These are phyloP conservation scores for Toxotes jaculatrix DNA, from an alignment of 2,113 vertebrate species.

Conservation along the genomic window DNA sequence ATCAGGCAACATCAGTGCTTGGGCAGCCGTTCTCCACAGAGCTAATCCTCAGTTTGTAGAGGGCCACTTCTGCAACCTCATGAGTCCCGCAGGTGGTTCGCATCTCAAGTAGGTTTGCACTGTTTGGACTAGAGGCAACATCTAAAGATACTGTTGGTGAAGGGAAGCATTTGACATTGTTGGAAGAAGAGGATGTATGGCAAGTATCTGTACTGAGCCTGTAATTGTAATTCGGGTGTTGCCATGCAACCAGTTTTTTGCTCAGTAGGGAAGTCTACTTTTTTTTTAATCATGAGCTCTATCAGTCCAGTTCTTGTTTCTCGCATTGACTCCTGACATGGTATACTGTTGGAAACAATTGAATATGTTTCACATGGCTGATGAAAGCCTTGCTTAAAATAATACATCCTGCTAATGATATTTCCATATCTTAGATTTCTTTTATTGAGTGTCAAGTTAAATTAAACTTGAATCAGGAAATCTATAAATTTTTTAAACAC, in stretches of 20 bases:
- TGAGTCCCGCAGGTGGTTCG: conserved; percentile 84
- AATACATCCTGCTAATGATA: conserved; percentile 42
- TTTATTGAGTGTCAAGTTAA: conserved; percentile 12
- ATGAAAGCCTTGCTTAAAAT: conserved; percentile 29
- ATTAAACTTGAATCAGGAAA: conserved; percentile 39
- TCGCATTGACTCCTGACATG: background rate
- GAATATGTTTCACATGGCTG: conserved; percentile 21
- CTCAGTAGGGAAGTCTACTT: background rate
- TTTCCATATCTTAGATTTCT: conserved; percentile 43
- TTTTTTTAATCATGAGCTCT: background rate
- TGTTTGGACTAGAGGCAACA: conserved; percentile 66
- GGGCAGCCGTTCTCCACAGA: conserved; percentile 74
- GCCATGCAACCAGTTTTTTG: conserved; percentile 2
- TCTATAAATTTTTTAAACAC: conserved; percentile 54
- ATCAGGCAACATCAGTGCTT: conserved; percentile 83
- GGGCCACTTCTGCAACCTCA: conserved; percentile 77
- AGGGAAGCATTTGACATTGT: conserved; percentile 29
- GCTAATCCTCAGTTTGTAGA: conserved; percentile 88
- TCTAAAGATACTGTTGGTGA: conserved; percentile 57
- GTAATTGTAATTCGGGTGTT: background rate
- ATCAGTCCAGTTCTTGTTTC: conserved; percentile 9
- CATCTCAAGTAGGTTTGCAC: conserved; percentile 85
- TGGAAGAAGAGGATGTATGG: conserved; percentile 66
- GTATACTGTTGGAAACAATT: conserved; percentile 3
- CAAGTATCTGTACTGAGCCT: conserved; percentile 79